Percentiles rank a stretch among this genome's conserved stretches.
Conservation (phyloP, 2,888 invertebrate genomes). For the Andrena flavipes region DNA sequence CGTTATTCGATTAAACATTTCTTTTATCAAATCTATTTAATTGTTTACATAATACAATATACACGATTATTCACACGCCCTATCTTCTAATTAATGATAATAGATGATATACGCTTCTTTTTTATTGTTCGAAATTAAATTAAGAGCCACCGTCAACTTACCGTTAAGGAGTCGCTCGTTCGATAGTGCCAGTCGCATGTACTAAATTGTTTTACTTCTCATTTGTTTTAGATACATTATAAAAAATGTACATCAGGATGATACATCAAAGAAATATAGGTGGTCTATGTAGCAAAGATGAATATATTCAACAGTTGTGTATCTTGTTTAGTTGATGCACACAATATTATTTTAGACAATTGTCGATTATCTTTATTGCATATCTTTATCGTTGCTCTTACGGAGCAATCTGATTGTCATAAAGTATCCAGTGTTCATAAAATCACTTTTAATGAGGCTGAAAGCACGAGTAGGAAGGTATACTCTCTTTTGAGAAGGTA, state of each 20-base stretch:
- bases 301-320: constrained; percentile 65
- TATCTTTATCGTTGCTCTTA: constrained; percentile 70
- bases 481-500: constrained; percentile 84
- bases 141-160: not conserved
- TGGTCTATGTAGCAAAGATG: constrained; percentile 56
- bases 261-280: constrained; percentile 69
- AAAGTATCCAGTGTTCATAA: constrained; percentile 71
- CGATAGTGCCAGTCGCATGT: not conserved
- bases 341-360: constrained; percentile 68
- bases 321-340: constrained; percentile 80
- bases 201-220: constrained; percentile 6
- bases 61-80: not conserved
- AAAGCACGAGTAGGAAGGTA: constrained; percentile 75
- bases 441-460: constrained; percentile 81
- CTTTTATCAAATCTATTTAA: constrained; percentile 11
- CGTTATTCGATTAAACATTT: not conserved
- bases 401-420: constrained; percentile 68
- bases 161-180: not conserved
- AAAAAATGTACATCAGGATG: constrained; percentile 71
- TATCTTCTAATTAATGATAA: constrained; percentile 21
- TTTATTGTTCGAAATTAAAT: not conserved
- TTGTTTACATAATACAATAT: constrained; percentile 20
- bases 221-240: constrained; percentile 59
- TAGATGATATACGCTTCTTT: not conserved
- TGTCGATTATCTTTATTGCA: constrained; percentile 68